phyloP scores from a whole-genome alignment of 2,888 invertebrate species.

The Hypolimnas misippus region DNA sequence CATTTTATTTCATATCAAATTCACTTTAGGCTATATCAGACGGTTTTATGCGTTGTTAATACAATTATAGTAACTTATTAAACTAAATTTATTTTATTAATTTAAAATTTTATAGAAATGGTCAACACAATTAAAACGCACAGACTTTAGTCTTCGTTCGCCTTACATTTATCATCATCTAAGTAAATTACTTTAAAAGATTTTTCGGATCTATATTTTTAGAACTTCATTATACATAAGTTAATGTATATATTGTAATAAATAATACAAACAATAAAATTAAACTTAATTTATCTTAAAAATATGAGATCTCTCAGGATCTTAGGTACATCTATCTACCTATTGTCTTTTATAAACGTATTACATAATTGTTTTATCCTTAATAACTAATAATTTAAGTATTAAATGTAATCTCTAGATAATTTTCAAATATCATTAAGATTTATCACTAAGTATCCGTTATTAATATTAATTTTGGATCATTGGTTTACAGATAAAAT shows the following conservation, averaged over 20 bases:
- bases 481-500: no score
- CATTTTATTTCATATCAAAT: constrained; percentile 31
- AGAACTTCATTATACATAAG: neutral
- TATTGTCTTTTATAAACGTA: constrained; percentile 16
- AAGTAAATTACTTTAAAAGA: constrained; percentile 16
- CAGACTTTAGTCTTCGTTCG: neutral
- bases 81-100: neutral
- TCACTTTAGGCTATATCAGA: neutral
- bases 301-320: constrained; percentile 41
- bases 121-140: neutral
- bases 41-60: neutral
- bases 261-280: constrained; percentile 5
- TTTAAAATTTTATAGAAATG: neutral
- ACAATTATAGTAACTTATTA: neutral
- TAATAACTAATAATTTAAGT: no score
- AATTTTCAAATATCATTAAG: no score
- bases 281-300: neutral
- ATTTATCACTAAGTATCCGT: no score
- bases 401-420: no score
- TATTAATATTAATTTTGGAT: no score
- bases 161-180: neutral
- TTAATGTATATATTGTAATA: neutral
- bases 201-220: neutral
- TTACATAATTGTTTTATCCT: no score
- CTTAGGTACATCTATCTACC: neutral